These are phyloP conservation scores for Muscicapa comitata DNA, from an alignment of 2,797 vertebrate genomes.

Conservation along the genomic window DNA sequence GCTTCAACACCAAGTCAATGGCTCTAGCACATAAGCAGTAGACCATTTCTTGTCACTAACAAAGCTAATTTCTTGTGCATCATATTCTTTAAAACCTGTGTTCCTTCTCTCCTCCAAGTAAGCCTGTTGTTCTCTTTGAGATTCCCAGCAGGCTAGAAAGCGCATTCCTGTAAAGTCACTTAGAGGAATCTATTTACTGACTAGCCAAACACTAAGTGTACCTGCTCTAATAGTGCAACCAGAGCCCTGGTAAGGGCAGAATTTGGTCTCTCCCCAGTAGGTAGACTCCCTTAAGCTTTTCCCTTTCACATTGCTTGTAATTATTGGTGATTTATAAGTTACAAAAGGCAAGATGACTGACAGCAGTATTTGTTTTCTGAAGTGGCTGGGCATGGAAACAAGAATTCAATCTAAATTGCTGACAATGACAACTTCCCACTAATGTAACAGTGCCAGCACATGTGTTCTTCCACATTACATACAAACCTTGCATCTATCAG, in stretches of 20 bases:
- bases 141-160: background rate
- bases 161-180: background rate
- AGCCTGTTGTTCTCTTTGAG: background rate
- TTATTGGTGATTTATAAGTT: background rate
- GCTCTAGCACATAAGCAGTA: background rate
- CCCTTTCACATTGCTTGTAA: background rate
- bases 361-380: background rate
- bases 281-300: background rate
- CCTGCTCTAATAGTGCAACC: background rate
- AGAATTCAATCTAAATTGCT: background rate
- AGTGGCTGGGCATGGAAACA: background rate
- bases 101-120: background rate
- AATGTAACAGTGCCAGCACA: fast-evolving
- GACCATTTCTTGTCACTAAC: background rate
- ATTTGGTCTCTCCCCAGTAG: background rate
- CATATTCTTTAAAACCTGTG: background rate
- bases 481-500: constrained; percentile 50
- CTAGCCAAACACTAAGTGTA: background rate
- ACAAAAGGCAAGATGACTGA: background rate
- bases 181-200: background rate
- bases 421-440: background rate
- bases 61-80: background rate
- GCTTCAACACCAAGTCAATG: background rate
- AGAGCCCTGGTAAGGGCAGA: background rate
- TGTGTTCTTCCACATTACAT: background rate